Percentiles rank a stretch among this genome's conserved stretches.
Conservation (phyloP, 2,113 vertebrate genomes). For the Nycticorax nycticorax region DNA sequence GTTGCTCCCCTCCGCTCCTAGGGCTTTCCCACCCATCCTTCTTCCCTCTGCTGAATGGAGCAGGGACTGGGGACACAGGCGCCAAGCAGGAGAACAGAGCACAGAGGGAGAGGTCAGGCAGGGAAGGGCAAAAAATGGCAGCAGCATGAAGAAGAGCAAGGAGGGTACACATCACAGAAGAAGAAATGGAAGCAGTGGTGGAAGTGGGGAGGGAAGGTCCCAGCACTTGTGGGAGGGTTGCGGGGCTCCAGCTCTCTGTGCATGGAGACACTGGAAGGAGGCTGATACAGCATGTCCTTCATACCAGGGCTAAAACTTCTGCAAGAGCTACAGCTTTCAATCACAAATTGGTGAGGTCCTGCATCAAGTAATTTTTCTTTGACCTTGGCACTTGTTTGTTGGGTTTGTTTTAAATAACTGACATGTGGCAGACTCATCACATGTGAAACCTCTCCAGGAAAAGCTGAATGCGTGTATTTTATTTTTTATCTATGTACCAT, state of each 20-base stretch:
- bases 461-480: not conserved
- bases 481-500: not conserved
- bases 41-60: not conserved
- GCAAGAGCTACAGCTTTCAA: not conserved
- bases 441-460: not conserved
- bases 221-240: fast-evolving
- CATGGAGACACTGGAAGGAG: not conserved
- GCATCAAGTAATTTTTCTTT: not conserved
- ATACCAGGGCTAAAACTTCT: fast-evolving
- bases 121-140: not conserved
- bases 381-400: fast-evolving
- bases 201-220: not conserved
- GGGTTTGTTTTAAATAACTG: not conserved
- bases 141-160: not conserved
- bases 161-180: not conserved
- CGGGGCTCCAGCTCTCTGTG: not conserved
- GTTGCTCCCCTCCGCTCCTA: not conserved
- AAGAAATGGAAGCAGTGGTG: not conserved
- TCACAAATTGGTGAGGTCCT: not conserved
- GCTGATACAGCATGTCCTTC: not conserved
- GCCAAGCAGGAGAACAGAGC: not conserved
- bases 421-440: not conserved
- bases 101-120: not conserved
- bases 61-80: not conserved
- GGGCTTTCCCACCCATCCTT: not conserved